These are phyloP conservation scores for Neoitamus cyanurus DNA, from an alignment of 2,888 invertebrate genomes.

Conservation along the genomic window DNA sequence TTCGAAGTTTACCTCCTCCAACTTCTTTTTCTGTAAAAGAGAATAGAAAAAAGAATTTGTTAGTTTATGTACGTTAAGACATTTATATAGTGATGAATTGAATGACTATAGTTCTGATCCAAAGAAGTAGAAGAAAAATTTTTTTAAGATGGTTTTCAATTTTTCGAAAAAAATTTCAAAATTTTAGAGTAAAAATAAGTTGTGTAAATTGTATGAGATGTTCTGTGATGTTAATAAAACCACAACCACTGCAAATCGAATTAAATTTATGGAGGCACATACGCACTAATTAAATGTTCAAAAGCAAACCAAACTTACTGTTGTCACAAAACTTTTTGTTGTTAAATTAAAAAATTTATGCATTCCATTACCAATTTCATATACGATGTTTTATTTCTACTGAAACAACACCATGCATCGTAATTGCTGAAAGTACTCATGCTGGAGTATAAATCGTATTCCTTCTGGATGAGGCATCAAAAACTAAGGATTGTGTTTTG, in stretches of 20 bases:
- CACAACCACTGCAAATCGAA: background rate
- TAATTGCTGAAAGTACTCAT: background rate
- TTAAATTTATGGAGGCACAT: background rate
- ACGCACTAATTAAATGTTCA: background rate
- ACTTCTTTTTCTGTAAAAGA: constrained; percentile 80
- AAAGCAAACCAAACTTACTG: background rate
- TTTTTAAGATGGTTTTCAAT: background rate
- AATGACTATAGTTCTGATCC: background rate
- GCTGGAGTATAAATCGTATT: background rate
- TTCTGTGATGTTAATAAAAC: background rate
- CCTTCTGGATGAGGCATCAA: no score
- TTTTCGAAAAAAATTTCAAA: background rate
- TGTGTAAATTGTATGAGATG: background rate
- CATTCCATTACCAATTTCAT: background rate
- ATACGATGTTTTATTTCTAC: background rate
- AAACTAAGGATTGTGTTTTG: background rate
- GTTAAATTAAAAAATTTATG: background rate
- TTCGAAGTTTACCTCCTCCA: constrained; percentile 78
- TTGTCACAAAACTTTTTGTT: background rate
- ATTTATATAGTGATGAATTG: background rate
- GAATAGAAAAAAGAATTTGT: constrained; percentile 61
- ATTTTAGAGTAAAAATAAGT: background rate
- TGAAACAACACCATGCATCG: background rate
- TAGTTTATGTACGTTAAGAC: background rate
- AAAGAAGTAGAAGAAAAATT: background rate